A percentile compares a stretch with the other conserved stretches of the same genome.
These are phyloP conservation scores for Lagocephalus sceleratus DNA, from an alignment of 2,797 vertebrate genomes.

Conservation along the genomic window DNA sequence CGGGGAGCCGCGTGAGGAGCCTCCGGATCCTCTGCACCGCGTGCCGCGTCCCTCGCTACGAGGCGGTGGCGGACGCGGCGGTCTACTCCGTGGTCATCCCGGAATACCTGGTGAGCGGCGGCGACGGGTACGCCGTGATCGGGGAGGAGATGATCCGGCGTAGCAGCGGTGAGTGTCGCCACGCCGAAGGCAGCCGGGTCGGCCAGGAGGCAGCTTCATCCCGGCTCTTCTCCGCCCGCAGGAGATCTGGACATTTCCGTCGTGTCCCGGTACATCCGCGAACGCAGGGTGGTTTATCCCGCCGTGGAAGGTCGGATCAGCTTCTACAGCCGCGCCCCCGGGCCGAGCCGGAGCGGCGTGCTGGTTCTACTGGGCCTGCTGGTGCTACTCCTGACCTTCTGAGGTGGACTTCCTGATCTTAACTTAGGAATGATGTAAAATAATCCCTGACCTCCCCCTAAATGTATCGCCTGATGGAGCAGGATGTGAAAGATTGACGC, in stretches of 20 bases:
- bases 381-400: constrained; percentile 43
- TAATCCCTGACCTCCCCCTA: constrained; percentile 1
- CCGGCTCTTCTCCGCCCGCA: constrained; percentile 48
- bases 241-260: constrained; percentile 84
- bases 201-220: background rate
- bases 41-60: constrained; percentile 83
- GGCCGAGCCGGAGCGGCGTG: background rate
- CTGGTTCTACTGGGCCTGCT: constrained; percentile 33
- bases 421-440: no score
- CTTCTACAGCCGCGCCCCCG: constrained; percentile 62
- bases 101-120: constrained; percentile 80
- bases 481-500: no score
- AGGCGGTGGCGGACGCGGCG: constrained; percentile 69
- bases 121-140: constrained; percentile 86
- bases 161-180: constrained; percentile 87
- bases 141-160: constrained; percentile 77
- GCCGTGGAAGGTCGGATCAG: constrained; percentile 85
- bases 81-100: constrained; percentile 82
- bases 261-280: constrained; percentile 79
- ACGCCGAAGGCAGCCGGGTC: no score
- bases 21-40: constrained; percentile 81
- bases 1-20: constrained; percentile 73
- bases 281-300: constrained; percentile 80
- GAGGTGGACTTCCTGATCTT: background rate
- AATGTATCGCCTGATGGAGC: no score